A percentile compares a stretch with the other conserved stretches of the same genome.
Evolutionary conservation across 2,797 vertebrate species (phyloP).

Genomic region (Eutrigla gurnardus): DNA sequence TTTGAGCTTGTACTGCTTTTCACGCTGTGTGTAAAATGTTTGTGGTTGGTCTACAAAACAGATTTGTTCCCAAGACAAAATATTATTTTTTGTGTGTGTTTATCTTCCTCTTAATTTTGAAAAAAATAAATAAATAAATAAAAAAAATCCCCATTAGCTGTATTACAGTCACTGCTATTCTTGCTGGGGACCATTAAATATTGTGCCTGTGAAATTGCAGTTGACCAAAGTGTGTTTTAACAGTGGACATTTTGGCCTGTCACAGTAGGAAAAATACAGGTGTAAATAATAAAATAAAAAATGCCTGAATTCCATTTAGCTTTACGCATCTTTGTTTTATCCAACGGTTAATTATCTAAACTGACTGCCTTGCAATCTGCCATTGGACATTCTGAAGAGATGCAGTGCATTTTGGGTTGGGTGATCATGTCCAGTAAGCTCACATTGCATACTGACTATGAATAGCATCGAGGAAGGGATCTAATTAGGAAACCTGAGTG

Average conservation of each 20-base stretch:
- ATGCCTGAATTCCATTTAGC: neutral
- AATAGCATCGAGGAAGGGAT: neutral
- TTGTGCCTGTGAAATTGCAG: neutral
- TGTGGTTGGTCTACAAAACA: neutral
- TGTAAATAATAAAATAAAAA: neutral
- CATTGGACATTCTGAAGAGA: no score
- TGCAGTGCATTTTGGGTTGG: no score
- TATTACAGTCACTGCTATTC: neutral
- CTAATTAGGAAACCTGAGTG: neutral
- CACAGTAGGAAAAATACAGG: neutral
- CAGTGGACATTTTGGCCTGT: neutral
- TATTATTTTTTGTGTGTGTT: neutral
- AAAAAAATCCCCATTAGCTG: no score
- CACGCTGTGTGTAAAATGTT: neutral
- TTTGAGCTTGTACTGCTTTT: neutral
- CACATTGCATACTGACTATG: no score
- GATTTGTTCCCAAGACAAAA: neutral
- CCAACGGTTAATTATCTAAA: no score
- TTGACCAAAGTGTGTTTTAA: neutral
- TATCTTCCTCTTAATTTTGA: neutral
- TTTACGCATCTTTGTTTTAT: no score
- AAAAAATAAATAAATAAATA: no score
- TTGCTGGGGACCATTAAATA: neutral
- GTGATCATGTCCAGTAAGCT: no score
- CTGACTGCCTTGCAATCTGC: no score